Conservation (phyloP, 2,797 vertebrate genomes). For the Acridotheres tristis region DNA sequence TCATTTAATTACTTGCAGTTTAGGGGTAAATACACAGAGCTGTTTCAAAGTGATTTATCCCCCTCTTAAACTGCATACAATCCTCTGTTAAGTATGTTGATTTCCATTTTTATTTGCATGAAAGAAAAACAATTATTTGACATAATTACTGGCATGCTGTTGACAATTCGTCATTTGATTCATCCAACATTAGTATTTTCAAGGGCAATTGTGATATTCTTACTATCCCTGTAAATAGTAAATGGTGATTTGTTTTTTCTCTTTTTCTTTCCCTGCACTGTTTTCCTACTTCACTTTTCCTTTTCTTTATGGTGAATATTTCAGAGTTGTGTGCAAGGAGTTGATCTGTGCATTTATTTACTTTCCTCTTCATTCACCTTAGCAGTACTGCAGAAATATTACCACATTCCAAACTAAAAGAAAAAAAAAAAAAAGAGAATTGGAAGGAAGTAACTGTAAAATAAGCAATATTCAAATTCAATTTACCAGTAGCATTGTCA, state of each 20-base stretch:
- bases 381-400: background rate
- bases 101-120: constrained; percentile 48
- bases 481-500: background rate
- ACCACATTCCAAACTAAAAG: background rate
- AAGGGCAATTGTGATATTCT: background rate
- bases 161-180: constrained; percentile 34
- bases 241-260: background rate
- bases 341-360: background rate
- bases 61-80: constrained; percentile 15
- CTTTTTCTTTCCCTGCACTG: background rate
- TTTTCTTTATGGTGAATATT: background rate
- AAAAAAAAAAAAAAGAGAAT: background rate
- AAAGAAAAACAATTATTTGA: constrained; percentile 52
- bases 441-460: background rate
- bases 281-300: background rate
- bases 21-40: constrained; percentile 12
- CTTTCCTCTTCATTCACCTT: background rate
- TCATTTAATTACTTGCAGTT: constrained; percentile 7
- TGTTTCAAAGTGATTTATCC: constrained; percentile 26
- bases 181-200: background rate
- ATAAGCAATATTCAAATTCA: constrained; percentile 18
- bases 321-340: background rate
- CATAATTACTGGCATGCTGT: constrained; percentile 3
- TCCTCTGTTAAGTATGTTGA: background rate
- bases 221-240: background rate